These are phyloP conservation scores for Glaucomys volans DNA, from an alignment of 2,113 vertebrate species.

Conservation along the genomic window DNA sequence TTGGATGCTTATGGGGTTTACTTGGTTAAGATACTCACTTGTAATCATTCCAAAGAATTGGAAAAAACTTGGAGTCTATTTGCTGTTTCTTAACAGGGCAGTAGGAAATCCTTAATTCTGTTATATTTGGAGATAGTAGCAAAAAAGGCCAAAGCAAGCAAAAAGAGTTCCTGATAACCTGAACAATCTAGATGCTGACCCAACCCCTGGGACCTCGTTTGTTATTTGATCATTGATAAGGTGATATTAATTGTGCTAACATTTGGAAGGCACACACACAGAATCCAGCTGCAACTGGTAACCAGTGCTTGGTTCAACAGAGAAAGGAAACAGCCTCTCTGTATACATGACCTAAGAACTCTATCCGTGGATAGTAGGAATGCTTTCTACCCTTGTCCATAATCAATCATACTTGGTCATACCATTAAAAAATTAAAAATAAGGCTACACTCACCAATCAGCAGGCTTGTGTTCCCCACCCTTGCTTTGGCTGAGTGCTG, in stretches of 20 bases:
- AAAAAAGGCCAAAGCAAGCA: slow-evolving; percentile 88
- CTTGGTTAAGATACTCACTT: background rate
- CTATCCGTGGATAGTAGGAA: background rate
- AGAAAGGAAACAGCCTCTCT: slow-evolving; percentile 57
- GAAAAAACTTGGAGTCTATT: slow-evolving; percentile 89
- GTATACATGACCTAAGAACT: slow-evolving; percentile 5
- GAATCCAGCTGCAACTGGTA: slow-evolving; percentile 14
- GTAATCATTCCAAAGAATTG: slow-evolving; percentile 35
- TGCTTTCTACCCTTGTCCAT: background rate
- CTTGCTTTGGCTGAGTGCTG: background rate
- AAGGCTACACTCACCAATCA: background rate
- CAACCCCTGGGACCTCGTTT: slow-evolving; percentile 80
- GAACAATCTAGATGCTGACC: slow-evolving; percentile 66
- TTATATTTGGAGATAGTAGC: slow-evolving; percentile 94
- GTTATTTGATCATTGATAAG: slow-evolving; percentile 69
- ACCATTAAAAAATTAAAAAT: background rate
- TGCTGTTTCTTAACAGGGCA: slow-evolving; percentile 92
- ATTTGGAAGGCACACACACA: background rate
- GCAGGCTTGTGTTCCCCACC: background rate
- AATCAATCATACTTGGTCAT: background rate
- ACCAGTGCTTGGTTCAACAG: background rate
- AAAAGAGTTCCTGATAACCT: slow-evolving; percentile 71
- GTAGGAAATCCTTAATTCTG: slow-evolving; percentile 91
- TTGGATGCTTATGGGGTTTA: background rate
- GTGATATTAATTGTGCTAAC: slow-evolving; percentile 4